A percentile compares a stretch with the other conserved stretches of the same genome.
These are phyloP conservation scores for Encarsia formosa DNA, from an alignment of 2,888 invertebrate genomes.

Conservation along the genomic window DNA sequence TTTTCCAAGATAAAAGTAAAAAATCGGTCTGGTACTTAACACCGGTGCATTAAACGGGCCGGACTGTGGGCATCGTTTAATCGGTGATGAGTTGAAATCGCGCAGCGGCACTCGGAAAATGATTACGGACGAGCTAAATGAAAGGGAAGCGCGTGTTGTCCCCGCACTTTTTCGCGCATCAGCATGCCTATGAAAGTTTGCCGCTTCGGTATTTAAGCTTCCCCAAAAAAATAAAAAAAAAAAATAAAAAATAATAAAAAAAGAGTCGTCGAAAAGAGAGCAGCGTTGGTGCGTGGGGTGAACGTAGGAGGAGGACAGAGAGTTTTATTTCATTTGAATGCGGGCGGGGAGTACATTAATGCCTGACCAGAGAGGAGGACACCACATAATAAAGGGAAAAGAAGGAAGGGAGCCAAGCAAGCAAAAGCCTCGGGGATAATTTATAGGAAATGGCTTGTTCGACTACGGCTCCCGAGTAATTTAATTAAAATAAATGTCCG, in stretches of 20 bases:
- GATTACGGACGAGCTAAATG: slow-evolving; percentile 49
- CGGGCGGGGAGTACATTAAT: slow-evolving; percentile 50
- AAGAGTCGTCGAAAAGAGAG: slow-evolving; percentile 25
- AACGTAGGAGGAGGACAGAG: too few relatives aligned
- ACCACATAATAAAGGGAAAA: background rate
- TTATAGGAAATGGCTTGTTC: slow-evolving; percentile 54
- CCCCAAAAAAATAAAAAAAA: slow-evolving; percentile 22
- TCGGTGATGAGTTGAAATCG: slow-evolving; percentile 29
- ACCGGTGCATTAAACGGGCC: slow-evolving; percentile 30
- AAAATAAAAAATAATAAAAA: background rate
- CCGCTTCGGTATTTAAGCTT: too few relatives aligned
- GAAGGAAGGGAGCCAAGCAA: slow-evolving; percentile 28
- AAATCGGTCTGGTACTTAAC: slow-evolving; percentile 7
- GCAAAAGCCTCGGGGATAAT: slow-evolving; percentile 51
- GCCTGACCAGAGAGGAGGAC: slow-evolving; percentile 33
- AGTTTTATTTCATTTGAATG: slow-evolving; percentile 52
- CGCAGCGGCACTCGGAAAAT: slow-evolving; percentile 42
- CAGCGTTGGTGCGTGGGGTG: slow-evolving; percentile 38
- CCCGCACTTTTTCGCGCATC: background rate
- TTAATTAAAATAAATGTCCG: slow-evolving; percentile 53
- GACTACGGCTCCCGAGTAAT: slow-evolving; percentile 48
- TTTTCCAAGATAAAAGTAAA: too few relatives aligned
- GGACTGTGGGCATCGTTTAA: slow-evolving; percentile 31
- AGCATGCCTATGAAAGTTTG: background rate
- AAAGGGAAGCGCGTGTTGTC: slow-evolving; percentile 41